These are phyloP conservation scores for Bubo scandiacus DNA, from an alignment of 2,113 vertebrate genomes.

Conservation along the genomic window DNA sequence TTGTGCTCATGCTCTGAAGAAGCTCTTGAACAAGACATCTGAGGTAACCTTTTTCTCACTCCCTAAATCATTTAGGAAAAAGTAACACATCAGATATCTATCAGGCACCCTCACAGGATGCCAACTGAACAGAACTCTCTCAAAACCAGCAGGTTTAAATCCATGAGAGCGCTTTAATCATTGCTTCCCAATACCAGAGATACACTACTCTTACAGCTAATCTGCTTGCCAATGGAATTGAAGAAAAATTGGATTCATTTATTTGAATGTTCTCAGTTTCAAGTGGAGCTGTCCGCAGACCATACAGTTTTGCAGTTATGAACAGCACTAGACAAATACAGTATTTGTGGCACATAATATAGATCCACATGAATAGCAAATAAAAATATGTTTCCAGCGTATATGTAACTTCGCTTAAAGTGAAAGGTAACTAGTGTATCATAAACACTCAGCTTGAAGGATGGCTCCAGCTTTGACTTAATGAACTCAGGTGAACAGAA, in stretches of 20 bases:
- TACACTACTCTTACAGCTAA: not conserved
- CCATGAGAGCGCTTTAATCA: not conserved
- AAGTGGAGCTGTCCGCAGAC: not conserved
- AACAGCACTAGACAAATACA: not conserved
- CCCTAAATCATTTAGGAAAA: not conserved
- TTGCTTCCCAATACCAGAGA: not conserved
- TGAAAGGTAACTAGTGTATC: not conserved
- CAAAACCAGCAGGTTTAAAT: not conserved
- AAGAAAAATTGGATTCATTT: not conserved
- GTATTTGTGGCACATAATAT: not conserved
- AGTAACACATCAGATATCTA: not conserved
- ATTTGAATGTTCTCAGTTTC: not conserved
- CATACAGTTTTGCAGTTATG: not conserved
- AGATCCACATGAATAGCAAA: not conserved
- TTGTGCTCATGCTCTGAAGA: not conserved
- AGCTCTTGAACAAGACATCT: not conserved
- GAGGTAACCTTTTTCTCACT: not conserved
- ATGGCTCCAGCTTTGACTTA: not conserved
- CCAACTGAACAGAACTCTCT: not conserved
- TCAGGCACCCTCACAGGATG: not conserved
- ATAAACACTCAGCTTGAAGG: not conserved
- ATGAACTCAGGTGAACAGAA: not conserved
- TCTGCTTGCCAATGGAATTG: not conserved
- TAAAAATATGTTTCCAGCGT: not conserved
- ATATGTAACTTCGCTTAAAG: not conserved